Conservation (phyloP, 2,113 vertebrate genomes). For the Vidua chalybeata region DNA sequence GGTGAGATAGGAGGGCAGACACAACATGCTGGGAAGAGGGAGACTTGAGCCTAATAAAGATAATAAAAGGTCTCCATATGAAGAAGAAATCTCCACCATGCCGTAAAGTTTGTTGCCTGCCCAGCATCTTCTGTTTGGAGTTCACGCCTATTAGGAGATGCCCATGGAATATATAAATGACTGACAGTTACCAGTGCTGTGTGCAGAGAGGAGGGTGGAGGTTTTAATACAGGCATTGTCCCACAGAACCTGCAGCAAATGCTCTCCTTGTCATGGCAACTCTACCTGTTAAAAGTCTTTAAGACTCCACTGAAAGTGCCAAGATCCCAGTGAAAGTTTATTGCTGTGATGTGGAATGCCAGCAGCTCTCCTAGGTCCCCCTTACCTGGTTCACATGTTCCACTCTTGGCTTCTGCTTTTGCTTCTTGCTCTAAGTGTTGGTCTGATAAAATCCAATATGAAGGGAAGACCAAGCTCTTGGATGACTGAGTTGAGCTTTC, state of each 20-base stretch:
- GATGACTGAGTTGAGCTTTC: neutral
- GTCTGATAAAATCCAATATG: neutral
- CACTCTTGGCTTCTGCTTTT: neutral
- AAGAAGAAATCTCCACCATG: neutral
- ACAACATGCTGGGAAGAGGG: neutral
- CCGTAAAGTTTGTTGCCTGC: neutral
- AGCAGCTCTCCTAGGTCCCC: rapidly evolving
- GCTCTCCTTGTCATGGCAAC: neutral
- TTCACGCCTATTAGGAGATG: neutral
- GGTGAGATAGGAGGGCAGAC: neutral
- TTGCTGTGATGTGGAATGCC: neutral
- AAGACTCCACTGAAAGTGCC: neutral
- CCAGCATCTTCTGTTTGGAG: neutral
- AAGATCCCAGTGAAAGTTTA: neutral
- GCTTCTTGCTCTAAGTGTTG: neutral
- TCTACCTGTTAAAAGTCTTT: neutral
- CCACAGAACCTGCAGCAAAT: neutral
- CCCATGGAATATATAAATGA: neutral
- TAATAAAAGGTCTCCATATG: neutral
- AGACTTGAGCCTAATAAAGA: neutral
- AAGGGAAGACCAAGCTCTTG: neutral
- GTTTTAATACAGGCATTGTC: neutral
- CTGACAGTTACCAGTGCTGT: neutral
- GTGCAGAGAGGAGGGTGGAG: neutral
- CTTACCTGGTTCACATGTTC: neutral